Evolutionary conservation across 1,140 invertebrate species (phyloP).

Genomic region (Liolophura sinensis): DNA sequence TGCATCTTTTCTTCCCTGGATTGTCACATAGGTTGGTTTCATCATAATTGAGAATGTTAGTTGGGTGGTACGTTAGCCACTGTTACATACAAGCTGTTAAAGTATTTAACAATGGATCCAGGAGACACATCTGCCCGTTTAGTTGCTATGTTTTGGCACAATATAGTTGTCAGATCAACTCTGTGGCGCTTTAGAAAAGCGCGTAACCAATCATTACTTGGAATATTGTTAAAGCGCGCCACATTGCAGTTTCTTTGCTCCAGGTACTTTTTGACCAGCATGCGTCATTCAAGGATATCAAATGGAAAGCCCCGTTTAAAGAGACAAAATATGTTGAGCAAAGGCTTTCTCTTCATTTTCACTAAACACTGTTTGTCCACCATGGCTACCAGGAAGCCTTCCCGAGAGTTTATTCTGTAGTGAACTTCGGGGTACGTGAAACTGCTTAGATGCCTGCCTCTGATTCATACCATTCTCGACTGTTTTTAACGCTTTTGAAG

Average conservation of each 20-base stretch:
- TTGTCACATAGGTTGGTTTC: conserved; percentile 24
- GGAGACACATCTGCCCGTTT: conserved; percentile 1
- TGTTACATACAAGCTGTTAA: neutral
- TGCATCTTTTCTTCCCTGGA: conserved; percentile 35
- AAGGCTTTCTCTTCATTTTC: too few species aligned
- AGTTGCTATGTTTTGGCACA: conserved; percentile 10
- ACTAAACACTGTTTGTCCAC: too few species aligned
- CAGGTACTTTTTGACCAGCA: neutral
- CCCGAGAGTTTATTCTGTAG: too few species aligned
- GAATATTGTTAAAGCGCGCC: conserved; percentile 2
- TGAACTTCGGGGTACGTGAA: too few species aligned
- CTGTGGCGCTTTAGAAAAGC: conserved; percentile 1
- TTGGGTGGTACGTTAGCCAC: neutral
- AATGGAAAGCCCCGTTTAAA: conserved; percentile 6
- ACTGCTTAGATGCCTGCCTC: too few species aligned
- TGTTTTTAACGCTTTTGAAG: too few species aligned
- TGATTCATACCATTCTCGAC: too few species aligned
- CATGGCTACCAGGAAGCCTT: too few species aligned
- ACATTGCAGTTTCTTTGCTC: neutral
- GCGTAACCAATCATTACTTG: conserved; percentile 4
- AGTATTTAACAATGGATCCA: neutral
- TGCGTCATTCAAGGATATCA: neutral
- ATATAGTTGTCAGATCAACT: neutral
- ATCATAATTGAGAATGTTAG: conserved; percentile 2
- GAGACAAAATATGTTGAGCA: too few species aligned